Evolutionary conservation across 2,888 invertebrate genomes (phyloP).

Genomic region (Pinctada fucata): DNA sequence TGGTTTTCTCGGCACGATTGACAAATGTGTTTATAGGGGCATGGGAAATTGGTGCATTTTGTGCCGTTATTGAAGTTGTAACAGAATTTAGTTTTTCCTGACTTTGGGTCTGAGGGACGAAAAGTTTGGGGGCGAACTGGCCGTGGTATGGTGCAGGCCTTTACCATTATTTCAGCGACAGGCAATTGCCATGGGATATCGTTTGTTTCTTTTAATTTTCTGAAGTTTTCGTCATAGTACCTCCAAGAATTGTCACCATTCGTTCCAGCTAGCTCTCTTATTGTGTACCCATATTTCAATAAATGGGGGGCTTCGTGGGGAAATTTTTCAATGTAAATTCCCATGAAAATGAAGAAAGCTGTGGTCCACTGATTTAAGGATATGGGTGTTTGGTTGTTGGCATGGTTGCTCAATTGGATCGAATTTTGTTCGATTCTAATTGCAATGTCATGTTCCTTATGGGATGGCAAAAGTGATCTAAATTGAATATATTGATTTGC

Average conservation of each 20-base stretch:
- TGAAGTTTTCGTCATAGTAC: slow-evolving; percentile 17
- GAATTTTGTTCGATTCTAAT: too few species aligned
- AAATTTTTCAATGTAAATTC: slow-evolving; percentile 10
- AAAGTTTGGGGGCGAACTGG: neutral
- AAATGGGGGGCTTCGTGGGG: slow-evolving; percentile 13
- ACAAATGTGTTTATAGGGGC: neutral
- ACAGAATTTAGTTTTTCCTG: slow-evolving; percentile 13
- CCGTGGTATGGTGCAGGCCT: neutral
- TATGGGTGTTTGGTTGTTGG: neutral
- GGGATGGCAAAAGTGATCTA: neutral
- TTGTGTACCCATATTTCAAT: slow-evolving; percentile 12
- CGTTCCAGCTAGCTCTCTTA: neutral
- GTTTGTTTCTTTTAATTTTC: slow-evolving; percentile 1
- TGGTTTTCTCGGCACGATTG: neutral
- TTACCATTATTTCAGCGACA: slow-evolving; percentile 6
- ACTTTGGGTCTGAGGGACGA: neutral
- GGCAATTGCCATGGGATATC: slow-evolving; percentile 11
- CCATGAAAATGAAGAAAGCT: slow-evolving; percentile 1
- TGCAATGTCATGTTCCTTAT: too few species aligned
- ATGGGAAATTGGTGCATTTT: neutral
- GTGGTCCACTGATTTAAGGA: slow-evolving; percentile 23
- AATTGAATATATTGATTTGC: neutral
- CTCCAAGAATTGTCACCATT: slow-evolving; percentile 15
- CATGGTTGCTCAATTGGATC: too few species aligned
- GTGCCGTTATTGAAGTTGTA: slow-evolving; percentile 6